These are phyloP conservation scores for Cynocephalus volans DNA, from an alignment of 2,113 vertebrate species.

Conservation along the genomic window DNA sequence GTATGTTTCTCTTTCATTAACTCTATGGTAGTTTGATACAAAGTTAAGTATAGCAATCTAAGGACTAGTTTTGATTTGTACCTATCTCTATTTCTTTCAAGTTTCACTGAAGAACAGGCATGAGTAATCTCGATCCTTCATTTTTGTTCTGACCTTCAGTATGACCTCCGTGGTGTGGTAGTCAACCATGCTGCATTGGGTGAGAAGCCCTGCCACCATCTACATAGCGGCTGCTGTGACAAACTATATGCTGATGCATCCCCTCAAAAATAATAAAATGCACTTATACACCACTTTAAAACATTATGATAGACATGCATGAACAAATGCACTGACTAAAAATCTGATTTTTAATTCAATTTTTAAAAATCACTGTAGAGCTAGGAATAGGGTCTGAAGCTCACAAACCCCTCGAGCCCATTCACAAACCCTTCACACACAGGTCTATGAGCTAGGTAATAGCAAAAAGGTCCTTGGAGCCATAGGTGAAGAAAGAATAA, in stretches of 20 bases:
- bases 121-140: background rate
- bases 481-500: too few relatives aligned
- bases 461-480: too few relatives aligned
- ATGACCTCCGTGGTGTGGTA: rapidly evolving
- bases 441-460: too few relatives aligned
- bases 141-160: background rate
- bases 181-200: rapidly evolving
- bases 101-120: background rate
- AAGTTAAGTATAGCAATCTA: background rate
- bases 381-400: too few relatives aligned
- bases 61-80: background rate
- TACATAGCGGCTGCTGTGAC: background rate
- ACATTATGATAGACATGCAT: too few relatives aligned
- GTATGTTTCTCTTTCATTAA: background rate
- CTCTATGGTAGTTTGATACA: background rate
- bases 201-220: background rate
- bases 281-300: too few relatives aligned
- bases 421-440: too few relatives aligned
- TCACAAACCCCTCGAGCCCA: too few relatives aligned
- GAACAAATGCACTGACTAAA: background rate
- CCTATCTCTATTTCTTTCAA: background rate
- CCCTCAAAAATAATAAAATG: background rate
- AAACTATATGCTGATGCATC: background rate
- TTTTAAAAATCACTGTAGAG: background rate
- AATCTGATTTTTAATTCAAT: background rate